Conservation (phyloP, 2,888 invertebrate genomes). For the Trachelus tabidus region DNA sequence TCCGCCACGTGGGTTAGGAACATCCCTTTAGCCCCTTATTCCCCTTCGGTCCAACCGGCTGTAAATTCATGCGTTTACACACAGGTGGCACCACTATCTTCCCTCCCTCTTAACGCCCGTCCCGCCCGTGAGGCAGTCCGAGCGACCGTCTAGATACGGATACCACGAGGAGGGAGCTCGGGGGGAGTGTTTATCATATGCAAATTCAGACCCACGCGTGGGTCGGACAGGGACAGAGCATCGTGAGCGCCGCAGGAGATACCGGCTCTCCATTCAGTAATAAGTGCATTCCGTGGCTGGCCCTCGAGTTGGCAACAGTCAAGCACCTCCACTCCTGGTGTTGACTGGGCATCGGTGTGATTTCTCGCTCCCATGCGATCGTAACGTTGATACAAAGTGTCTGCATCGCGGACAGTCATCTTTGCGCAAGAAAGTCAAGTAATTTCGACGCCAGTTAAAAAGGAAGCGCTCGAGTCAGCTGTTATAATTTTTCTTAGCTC, state of each 20-base stretch:
- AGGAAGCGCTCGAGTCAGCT: not conserved
- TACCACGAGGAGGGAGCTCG: conserved; percentile 6
- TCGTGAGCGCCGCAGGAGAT: conserved; percentile 30
- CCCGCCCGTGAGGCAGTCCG: not conserved
- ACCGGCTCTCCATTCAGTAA: conserved; percentile 42
- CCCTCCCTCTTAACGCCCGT: not conserved
- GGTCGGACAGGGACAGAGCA: conserved; percentile 34
- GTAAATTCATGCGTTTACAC: conserved; percentile 48
- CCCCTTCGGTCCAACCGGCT: conserved; percentile 10
- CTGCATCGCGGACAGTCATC: not conserved
- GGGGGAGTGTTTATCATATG: conserved; percentile 47
- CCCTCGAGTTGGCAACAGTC: conserved; percentile 36
- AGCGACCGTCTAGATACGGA: not conserved
- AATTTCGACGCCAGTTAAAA: not conserved
- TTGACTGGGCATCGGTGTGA: not conserved
- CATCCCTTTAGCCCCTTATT: conserved; percentile 30
- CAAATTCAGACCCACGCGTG: conserved; percentile 41
- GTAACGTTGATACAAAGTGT: not conserved
- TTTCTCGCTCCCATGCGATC: not conserved
- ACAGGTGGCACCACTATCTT: conserved; percentile 52
- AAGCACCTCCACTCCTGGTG: not conserved
- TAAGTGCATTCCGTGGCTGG: conserved; percentile 45
- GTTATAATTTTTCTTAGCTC: not conserved
- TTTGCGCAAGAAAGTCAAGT: not conserved
- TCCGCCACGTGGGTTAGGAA: conserved; percentile 47